Evolutionary conservation across 2,113 vertebrate genomes (phyloP), one percentile per base, ranked within the genome.

Genomic region (Xiphias gladius): DNA sequence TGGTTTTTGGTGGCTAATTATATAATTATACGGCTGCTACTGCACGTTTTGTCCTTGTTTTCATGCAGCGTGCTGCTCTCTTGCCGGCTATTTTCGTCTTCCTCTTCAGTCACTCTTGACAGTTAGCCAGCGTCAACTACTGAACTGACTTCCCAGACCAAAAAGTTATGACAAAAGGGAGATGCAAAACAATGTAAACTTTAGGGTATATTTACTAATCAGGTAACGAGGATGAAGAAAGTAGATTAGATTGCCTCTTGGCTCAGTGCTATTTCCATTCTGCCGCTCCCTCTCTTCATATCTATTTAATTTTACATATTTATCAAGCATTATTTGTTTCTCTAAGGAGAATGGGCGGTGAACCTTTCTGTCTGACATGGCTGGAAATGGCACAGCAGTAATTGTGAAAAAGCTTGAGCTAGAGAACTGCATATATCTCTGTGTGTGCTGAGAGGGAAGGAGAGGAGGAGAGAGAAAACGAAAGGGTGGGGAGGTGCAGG

Each of bases 311-410:
- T 87, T 82, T 76, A 82, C 86, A 86, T 87, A 86, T 89, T 89
- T 85, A 92, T 91, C 87, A 82, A 59, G 76, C 69, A 73, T 91
- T 91, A 90, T 91, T 90, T 80, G 88, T 87, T 89, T 87, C 75
- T 86, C 89, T 85, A 54, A 84, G 89, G 87, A 91, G 52, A 43
- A 86, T 85, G 87, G 90, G 85, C 73, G 62, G 73, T 63, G 71
- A 86, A 92, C 64, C 87, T 89, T 88, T 80, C 88, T 91, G 87
- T 86, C 88, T 91, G 88, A 92, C 91, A 88, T 61, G 91, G 91
- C 91, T 91, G 89, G 77, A 88, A 92, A 92, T 88, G 93, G 86
- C 86, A 89, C 87, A 88, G 89, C 91, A 75, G 93, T 95, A 93
- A 94, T 92, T 93, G 90, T 93, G 84, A 92, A 90, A n/a, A 92